These are phyloP conservation scores for Pelobates cultripes DNA, from an alignment of 2,797 vertebrate species.

Conservation along the genomic window DNA sequence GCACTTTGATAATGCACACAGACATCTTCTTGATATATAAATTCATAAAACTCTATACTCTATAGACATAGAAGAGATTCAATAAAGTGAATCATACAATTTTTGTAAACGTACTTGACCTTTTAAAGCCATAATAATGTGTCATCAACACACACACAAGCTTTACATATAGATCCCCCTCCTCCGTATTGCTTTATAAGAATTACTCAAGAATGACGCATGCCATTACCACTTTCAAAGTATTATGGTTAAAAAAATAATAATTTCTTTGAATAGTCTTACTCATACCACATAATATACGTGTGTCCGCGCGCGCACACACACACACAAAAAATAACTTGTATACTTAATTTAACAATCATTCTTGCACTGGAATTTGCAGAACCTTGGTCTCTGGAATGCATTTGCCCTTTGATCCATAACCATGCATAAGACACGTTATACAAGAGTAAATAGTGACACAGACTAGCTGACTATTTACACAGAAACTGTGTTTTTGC, in stretches of 20 bases:
- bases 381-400: constrained; percentile 46
- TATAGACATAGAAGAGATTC: too few relatives aligned
- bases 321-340: neutral
- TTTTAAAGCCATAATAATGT: too few relatives aligned
- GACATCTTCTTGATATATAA: too few relatives aligned
- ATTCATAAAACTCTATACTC: too few relatives aligned
- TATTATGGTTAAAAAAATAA: neutral
- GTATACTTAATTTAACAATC: neutral
- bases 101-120: too few relatives aligned
- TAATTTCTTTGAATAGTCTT: neutral
- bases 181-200: too few relatives aligned
- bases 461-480: neutral
- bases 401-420: neutral
- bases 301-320: neutral
- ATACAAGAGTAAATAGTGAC: neutral
- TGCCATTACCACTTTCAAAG: neutral
- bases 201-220: neutral
- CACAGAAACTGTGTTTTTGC: neutral
- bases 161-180: too few relatives aligned
- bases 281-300: neutral
- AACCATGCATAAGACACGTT: neutral
- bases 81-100: too few relatives aligned
- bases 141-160: too few relatives aligned
- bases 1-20: too few relatives aligned
- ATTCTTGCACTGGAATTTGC: constrained; percentile 25